A percentile compares a stretch with the other conserved stretches of the same genome.
These are phyloP conservation scores for Seira musarum DNA, from an alignment of 2,888 invertebrate species.

Conservation along the genomic window DNA sequence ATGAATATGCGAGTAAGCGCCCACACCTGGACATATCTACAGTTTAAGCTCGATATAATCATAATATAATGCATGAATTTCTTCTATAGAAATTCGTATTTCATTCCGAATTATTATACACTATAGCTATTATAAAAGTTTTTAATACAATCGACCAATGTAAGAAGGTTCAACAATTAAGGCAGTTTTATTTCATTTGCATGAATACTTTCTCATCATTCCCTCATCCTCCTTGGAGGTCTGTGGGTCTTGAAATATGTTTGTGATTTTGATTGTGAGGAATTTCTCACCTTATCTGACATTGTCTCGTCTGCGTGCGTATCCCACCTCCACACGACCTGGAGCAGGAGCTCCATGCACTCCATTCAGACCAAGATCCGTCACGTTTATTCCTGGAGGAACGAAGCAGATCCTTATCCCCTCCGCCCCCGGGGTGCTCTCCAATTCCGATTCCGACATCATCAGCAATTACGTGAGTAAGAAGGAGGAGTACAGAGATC, in stretches of 20 bases:
- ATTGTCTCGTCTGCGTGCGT: conserved; percentile 52
- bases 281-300: conserved; percentile 46
- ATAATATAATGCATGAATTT: too few relatives aligned
- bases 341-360: conserved; percentile 46
- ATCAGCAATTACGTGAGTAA: too few relatives aligned
- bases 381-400: conserved; percentile 42
- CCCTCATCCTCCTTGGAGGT: not conserved
- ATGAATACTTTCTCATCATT: not conserved
- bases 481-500: too few relatives aligned
- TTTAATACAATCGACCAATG: not conserved
- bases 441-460: too few relatives aligned
- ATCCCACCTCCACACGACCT: conserved; percentile 49
- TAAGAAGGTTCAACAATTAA: not conserved
- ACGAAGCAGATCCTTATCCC: too few relatives aligned
- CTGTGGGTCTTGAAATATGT: too few relatives aligned
- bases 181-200: not conserved
- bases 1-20: too few relatives aligned
- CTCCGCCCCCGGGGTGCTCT: too few relatives aligned
- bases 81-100: too few relatives aligned
- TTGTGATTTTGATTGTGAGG: not conserved
- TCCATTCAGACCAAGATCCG: conserved; percentile 53
- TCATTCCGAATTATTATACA: too few relatives aligned
- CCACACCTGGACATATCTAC: not conserved
- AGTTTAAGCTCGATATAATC: too few relatives aligned
- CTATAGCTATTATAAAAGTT: too few relatives aligned